A percentile compares a stretch with the other conserved stretches of the same genome.
phyloP scores from a whole-genome alignment of 2,797 vertebrate genomes.

The Siniperca scherzeri region DNA sequence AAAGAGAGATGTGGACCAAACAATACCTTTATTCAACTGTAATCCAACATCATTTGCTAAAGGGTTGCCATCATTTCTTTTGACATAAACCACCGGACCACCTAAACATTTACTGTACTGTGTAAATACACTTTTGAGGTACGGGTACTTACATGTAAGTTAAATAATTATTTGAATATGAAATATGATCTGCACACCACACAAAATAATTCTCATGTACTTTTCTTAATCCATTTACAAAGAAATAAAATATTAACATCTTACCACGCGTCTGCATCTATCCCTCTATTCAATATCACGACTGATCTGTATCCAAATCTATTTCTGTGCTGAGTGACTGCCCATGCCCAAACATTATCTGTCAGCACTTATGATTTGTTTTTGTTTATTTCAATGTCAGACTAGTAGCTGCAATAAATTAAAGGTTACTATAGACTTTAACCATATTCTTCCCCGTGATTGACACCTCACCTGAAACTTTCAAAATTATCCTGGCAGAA shows the following conservation, averaged over 20 bases:
- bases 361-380: conserved; percentile 45
- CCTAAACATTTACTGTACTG: not conserved
- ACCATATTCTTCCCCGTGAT: conserved; percentile 1
- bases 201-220: conserved; percentile 7
- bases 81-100: not conserved
- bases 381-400: conserved; percentile 29
- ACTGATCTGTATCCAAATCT: conserved; percentile 63
- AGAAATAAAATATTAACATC: conserved; percentile 21
- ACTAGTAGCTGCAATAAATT: conserved; percentile 29
- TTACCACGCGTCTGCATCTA: not conserved
- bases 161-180: not conserved
- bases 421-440: conserved; percentile 31
- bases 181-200: conserved; percentile 2
- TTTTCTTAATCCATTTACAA: conserved; percentile 8
- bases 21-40: not conserved
- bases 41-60: not conserved
- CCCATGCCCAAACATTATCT: conserved; percentile 26
- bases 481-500: not conserved
- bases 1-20: not conserved
- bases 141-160: not conserved
- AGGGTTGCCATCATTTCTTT: not conserved
- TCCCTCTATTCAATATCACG: conserved; percentile 33
- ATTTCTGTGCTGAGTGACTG: conserved; percentile 40
- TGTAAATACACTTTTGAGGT: not conserved
- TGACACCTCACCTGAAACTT: not conserved